Conservation (phyloP, 2,888 invertebrate genomes). For the Hypolimnas misippus region DNA sequence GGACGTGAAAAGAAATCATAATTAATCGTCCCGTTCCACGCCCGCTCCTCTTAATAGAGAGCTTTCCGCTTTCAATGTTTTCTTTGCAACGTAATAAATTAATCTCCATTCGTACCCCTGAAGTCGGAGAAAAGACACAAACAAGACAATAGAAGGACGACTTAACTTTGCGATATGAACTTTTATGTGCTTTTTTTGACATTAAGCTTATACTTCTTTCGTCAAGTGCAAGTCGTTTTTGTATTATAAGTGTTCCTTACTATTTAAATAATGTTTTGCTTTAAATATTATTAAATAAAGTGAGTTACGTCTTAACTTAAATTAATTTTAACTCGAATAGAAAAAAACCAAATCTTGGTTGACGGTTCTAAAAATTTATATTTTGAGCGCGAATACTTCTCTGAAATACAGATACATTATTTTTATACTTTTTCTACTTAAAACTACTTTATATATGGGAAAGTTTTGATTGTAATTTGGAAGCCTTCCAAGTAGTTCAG, state of each 20-base stretch:
- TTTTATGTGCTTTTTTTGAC: slow-evolving; percentile 25
- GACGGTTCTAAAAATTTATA: too few species aligned
- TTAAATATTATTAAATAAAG: too few species aligned
- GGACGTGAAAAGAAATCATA: slow-evolving; percentile 80
- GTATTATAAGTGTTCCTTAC: background rate
- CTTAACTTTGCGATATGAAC: slow-evolving; percentile 50
- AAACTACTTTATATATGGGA: slow-evolving; percentile 26
- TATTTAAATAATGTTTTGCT: slow-evolving; percentile 5
- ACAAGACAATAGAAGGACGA: slow-evolving; percentile 66
- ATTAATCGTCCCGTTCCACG: slow-evolving; percentile 76
- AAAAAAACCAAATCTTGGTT: too few species aligned
- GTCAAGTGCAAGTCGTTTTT: too few species aligned
- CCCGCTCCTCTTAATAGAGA: slow-evolving; percentile 78
- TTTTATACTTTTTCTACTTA: slow-evolving; percentile 18
- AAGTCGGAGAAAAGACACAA: slow-evolving; percentile 53
- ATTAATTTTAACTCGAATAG: too few species aligned
- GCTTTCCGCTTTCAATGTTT: slow-evolving; percentile 78
- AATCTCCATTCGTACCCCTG: slow-evolving; percentile 74
- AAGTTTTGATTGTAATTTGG: slow-evolving; percentile 37
- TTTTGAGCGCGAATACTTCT: too few species aligned
- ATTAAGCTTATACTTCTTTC: slow-evolving; percentile 8
- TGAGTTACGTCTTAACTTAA: too few species aligned
- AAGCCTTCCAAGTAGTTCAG: slow-evolving; percentile 38
- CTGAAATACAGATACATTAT: background rate
- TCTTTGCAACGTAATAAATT: slow-evolving; percentile 79